These are phyloP conservation scores for Calliopum simillimum DNA, from an alignment of 2,888 invertebrate genomes.

Conservation along the genomic window DNA sequence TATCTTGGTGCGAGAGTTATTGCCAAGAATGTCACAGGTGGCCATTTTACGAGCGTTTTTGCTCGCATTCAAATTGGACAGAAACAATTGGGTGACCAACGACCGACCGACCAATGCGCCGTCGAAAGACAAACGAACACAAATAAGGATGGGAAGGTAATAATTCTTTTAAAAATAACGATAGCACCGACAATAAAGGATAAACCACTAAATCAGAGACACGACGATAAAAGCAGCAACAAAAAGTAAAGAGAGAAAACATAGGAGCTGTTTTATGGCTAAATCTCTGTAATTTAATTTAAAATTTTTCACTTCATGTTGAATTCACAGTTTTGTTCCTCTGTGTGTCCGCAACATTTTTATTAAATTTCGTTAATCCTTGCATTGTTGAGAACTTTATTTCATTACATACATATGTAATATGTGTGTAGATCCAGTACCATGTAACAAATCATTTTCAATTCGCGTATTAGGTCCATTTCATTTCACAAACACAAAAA, in stretches of 20 bases:
- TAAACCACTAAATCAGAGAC: neutral
- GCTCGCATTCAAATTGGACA: slow-evolving; percentile 15
- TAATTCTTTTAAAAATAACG: slow-evolving; percentile 14
- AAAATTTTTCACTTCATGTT: too few species aligned
- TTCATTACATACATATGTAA: too few species aligned
- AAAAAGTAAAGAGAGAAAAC: neutral
- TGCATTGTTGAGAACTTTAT: too few species aligned
- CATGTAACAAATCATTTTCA: neutral
- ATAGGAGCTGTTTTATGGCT: neutral
- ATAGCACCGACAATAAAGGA: slow-evolving; percentile 13
- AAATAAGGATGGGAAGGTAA: neutral
- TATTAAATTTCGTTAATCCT: too few species aligned
- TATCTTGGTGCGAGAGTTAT: slow-evolving; percentile 20
- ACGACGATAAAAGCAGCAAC: neutral
- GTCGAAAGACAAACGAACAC: neutral
- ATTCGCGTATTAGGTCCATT: neutral
- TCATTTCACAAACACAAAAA: neutral
- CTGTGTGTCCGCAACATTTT: too few species aligned
- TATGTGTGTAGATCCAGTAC: neutral
- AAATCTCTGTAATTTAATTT: slow-evolving; percentile 4
- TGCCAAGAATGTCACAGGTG: slow-evolving; percentile 29
- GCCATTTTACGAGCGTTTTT: slow-evolving; percentile 17
- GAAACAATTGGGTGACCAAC: neutral
- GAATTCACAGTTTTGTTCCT: too few species aligned
- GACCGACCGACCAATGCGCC: neutral